Percentiles rank a stretch among this genome's conserved stretches.
Evolutionary conservation across 1,140 invertebrate species (phyloP).

Genomic region (Aphis craccivora): DNA sequence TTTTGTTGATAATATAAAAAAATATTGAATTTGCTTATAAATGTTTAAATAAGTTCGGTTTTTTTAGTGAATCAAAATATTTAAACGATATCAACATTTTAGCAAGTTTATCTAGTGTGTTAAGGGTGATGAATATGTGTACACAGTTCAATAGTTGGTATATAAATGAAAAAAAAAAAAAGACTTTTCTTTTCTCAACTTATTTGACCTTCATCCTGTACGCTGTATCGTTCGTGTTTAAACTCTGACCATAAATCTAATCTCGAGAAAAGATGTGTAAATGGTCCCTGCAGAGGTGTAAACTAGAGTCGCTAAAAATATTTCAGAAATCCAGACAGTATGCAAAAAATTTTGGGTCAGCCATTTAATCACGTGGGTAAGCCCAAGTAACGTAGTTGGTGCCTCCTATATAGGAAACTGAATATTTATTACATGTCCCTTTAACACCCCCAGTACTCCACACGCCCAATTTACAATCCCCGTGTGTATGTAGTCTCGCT

Average conservation of each 20-base stretch:
- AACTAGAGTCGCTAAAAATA: conserved; percentile 3
- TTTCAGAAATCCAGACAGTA: conserved; percentile 5
- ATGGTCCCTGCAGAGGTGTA: background rate
- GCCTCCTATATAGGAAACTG: background rate
- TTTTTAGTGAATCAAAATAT: background rate
- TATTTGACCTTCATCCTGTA: background rate
- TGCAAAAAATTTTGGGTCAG: conserved; percentile 29
- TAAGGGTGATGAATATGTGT: background rate
- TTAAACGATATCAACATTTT: background rate
- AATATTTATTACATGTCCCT: conserved; percentile 25
- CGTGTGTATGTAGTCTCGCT: background rate
- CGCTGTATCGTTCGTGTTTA: background rate
- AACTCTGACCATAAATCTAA: background rate
- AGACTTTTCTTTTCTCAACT: background rate
- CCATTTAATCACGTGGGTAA: background rate
- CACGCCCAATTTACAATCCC: background rate
- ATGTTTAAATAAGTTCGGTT: background rate
- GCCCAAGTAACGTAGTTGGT: background rate
- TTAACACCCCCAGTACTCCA: background rate
- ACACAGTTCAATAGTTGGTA: background rate
- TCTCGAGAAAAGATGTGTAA: background rate
- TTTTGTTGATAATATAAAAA: background rate
- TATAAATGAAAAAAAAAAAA: background rate
- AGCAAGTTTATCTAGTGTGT: background rate
- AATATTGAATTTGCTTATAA: background rate